phyloP scores from a whole-genome alignment of 2,113 vertebrate species.

The Gallinago undulata region DNA sequence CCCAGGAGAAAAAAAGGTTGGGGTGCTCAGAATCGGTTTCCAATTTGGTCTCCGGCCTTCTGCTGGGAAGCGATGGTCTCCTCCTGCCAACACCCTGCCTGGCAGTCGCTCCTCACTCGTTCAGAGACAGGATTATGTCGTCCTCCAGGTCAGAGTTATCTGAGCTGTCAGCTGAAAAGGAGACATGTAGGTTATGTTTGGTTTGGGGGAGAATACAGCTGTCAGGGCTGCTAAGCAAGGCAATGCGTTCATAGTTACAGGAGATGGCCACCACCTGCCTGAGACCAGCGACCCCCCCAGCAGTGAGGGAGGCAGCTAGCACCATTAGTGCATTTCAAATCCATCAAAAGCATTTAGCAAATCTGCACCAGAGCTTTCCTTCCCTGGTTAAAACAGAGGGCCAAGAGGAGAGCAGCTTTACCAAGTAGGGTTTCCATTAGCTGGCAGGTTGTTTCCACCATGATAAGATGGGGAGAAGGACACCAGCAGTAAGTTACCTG shows the following conservation, averaged over 20 bases:
- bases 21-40: slow-evolving; percentile 46
- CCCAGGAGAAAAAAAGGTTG: slow-evolving; percentile 28
- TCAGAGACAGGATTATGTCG: slow-evolving; percentile 93
- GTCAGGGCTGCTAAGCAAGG: background rate
- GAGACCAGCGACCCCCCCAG: background rate
- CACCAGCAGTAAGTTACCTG: background rate
- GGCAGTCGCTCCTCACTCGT: slow-evolving; percentile 71
- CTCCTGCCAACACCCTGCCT: slow-evolving; percentile 28
- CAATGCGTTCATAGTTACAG: background rate
- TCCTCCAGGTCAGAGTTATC: slow-evolving; percentile 98
- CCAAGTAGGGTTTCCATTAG: background rate
- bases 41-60: slow-evolving; percentile 68
- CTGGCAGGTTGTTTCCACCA: background rate
- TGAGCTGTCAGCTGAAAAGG: slow-evolving; percentile 88
- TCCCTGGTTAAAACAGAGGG: background rate
- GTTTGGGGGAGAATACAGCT: background rate
- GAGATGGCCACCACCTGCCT: background rate
- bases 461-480: background rate
- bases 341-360: background rate
- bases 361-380: background rate
- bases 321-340: background rate
- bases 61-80: slow-evolving; percentile 29
- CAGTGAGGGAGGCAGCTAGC: background rate
- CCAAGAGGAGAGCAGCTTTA: background rate
- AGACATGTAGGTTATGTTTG: slow-evolving; percentile 35